Percentiles rank a stretch among this genome's conserved stretches.
These are phyloP conservation scores for Neotragus pygmaeus DNA, from an alignment of 2,113 vertebrate genomes.

Conservation along the genomic window DNA sequence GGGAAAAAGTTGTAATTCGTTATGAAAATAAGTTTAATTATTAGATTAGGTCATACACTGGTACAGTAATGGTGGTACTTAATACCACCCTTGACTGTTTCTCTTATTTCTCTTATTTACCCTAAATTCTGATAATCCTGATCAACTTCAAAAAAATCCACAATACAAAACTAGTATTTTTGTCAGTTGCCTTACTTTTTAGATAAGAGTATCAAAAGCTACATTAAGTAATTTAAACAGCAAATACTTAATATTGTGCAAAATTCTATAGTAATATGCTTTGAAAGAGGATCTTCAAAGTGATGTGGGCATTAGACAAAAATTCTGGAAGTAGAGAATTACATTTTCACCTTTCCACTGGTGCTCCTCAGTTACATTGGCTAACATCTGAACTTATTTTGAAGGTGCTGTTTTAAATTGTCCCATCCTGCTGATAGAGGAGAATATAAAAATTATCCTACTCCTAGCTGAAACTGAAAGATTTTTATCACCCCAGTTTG, in stretches of 20 bases:
- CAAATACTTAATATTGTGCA: background rate
- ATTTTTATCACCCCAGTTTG: background rate
- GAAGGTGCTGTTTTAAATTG: slow-evolving; percentile 1
- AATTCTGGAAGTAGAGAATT: slow-evolving; percentile 10
- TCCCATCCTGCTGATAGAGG: slow-evolving; percentile 4
- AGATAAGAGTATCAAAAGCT: slow-evolving; percentile 2
- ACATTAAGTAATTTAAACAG: slow-evolving; percentile 28
- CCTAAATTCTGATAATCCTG: background rate
- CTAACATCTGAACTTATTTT: slow-evolving; percentile 21
- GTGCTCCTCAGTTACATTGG: background rate
- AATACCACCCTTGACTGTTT: background rate
- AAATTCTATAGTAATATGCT: background rate
- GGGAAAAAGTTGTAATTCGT: background rate
- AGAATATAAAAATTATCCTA: background rate
- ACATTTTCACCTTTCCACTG: background rate
- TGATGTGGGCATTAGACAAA: background rate
- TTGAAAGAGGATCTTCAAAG: slow-evolving; percentile 40
- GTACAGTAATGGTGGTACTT: background rate
- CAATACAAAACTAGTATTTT: background rate
- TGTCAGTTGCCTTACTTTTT: background rate
- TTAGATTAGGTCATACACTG: background rate
- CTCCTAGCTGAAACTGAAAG: background rate
- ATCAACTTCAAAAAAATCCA: background rate
- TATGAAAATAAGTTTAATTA: slow-evolving; percentile 36
- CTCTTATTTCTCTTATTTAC: background rate